Evolutionary conservation across 2,113 vertebrate species (phyloP), one percentile per base, ranked within the genome.

Genomic region (Chloropsis hardwickii): DNA sequence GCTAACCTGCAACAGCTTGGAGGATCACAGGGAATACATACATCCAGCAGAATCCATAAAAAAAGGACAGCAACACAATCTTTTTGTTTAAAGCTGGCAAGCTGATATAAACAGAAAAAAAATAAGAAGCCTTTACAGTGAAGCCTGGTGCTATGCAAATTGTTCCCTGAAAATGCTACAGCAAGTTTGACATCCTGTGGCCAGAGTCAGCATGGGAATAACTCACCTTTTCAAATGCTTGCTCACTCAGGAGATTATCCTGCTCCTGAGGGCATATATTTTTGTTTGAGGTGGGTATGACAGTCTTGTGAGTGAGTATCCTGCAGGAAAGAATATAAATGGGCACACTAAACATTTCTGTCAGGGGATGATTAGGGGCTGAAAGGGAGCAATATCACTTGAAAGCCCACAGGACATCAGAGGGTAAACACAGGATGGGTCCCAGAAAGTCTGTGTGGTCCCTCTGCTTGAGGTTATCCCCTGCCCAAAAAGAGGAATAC

Each of bases 181-280:
- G 95, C 93, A 92, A 97, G 86, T 70, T 95, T 92, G 93, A 92
- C 84, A 95, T 95, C 91, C 81, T 77, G 91, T 92, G 84, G 86
- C 81, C 78, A 66, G 65, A 86, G 50, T 18, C 81, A 87, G 81
- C 86, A 74, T 51, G 88, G 47, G 65, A 94, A 72, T 14, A 24
- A 22, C 11, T 89, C 53, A 35, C 12, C 31, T 14, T 53, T 71
- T 72, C 53, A 84, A 85, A 85, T 25, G 7, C 14, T 77, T 4
- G 0, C 62, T 87, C 56, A 31, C 53, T 65, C 40, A n/a, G 53
- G 24, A 92, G 35, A 69, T 48, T 29, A 39, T 60, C n/a, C 33
- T 69, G 7, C 61, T 76, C 47, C 64, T 5, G 1, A 39, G 31
- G 61, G 25, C 23, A 5, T 12, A 19, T 27, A 11, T 53, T 65